Conservation (phyloP, 1,140 invertebrate genomes). For the Scaptomyza graminum region DNA sequence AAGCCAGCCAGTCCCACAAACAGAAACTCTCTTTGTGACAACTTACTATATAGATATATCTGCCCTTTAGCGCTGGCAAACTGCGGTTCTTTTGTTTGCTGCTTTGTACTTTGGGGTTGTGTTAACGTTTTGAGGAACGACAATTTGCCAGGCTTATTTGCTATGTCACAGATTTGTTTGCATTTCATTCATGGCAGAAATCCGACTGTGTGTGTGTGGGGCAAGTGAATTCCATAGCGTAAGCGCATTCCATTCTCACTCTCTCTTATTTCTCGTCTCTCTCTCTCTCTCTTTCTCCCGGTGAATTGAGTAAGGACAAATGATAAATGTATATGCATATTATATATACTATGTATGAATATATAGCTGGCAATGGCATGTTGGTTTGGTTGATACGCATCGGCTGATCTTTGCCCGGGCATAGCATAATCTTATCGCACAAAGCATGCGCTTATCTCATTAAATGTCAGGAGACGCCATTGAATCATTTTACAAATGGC, state of each 20-base stretch:
- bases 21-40: slow-evolving; percentile 2
- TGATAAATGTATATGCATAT: background rate
- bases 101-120: background rate
- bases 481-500: slow-evolving; percentile 80
- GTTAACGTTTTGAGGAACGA: slow-evolving; percentile 1
- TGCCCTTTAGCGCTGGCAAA: background rate
- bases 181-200: slow-evolving; percentile 15
- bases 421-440: slow-evolving; percentile 56
- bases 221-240: slow-evolving; percentile 37
- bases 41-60: slow-evolving; percentile 11
- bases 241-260: slow-evolving; percentile 30
- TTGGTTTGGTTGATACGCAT: slow-evolving; percentile 19
- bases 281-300: too few relatives aligned
- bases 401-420: slow-evolving; percentile 44
- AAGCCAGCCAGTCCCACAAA: background rate
- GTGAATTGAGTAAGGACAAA: background rate
- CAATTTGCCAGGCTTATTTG: background rate
- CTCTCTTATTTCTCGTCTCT: too few relatives aligned
- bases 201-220: background rate
- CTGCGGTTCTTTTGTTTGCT: slow-evolving; percentile 5
- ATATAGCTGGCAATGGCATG: slow-evolving; percentile 4
- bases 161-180: slow-evolving; percentile 36
- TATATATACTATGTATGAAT: background rate
- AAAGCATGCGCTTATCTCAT: slow-evolving; percentile 74
- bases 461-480: slow-evolving; percentile 77